Conservation (phyloP, 2,888 invertebrate genomes). For the Epinotia demarniana region DNA sequence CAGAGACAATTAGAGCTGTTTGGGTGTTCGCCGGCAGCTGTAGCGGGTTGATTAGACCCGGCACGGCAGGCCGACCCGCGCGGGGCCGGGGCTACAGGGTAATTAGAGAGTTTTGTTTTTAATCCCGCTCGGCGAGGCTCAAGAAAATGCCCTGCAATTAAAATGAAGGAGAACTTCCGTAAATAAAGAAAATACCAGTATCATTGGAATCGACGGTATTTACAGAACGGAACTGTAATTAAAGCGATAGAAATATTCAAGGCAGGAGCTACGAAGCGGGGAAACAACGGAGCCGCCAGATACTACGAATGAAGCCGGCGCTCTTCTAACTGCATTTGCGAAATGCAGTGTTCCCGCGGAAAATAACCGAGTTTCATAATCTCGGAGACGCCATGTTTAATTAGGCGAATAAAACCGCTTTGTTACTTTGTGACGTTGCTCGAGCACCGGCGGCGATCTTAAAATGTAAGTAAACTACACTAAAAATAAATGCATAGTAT, state of each 20-base stretch:
- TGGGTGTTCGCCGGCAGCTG: conserved; percentile 34
- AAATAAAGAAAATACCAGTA: conserved; percentile 44
- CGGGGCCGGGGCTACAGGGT: conserved; percentile 25
- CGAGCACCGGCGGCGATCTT: conserved; percentile 9
- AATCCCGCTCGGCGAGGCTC: conserved; percentile 38
- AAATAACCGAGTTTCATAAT: conserved; percentile 34
- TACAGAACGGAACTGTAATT: conserved; percentile 42
- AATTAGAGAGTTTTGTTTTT: conserved; percentile 43
- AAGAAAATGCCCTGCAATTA: conserved; percentile 41
- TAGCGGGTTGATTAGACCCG: conserved; percentile 37
- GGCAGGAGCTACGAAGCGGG: conserved; percentile 31
- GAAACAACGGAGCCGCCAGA: conserved; percentile 29
- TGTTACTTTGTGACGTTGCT: conserved; percentile 23
- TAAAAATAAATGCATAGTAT: no score
- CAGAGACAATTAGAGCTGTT: conserved; percentile 34
- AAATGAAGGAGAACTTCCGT: conserved; percentile 43
- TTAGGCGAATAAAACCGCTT: conserved; percentile 37
- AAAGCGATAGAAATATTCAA: conserved; percentile 26
- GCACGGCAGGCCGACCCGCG: conserved; percentile 2
- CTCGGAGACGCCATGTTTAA: conserved; percentile 35
- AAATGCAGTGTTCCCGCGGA: conserved; percentile 32
- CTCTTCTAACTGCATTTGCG: conserved; percentile 35
- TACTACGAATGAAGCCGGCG: conserved; percentile 26
- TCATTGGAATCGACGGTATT: conserved; percentile 40
- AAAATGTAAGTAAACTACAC: conserved; percentile 12